Evolutionary conservation across 2,888 invertebrate species (phyloP), one percentile per base, ranked within the genome.

Genomic region (Nomada fucata): DNA sequence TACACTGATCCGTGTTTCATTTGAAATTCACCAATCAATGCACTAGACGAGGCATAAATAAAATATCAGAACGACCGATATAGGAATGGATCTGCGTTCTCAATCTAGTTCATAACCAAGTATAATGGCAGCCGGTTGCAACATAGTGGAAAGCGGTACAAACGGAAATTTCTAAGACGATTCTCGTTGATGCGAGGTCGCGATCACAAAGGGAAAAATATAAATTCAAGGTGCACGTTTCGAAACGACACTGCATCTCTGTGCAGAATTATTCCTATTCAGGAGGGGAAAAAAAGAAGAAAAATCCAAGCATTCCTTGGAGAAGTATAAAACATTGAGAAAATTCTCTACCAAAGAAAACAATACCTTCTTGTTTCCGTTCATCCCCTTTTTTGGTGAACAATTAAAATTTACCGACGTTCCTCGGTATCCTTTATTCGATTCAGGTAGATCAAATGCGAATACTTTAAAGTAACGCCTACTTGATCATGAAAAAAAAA

Each of bases 131-230:
- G 57, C 15, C 59, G 53, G 47, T 73, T 65, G 73, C 79, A 47
- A 79, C 79, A 81, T 10, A 59, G 10, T 79, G 72, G 72, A 79
- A 81, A 73, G 79, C 63, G 80, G 63, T 69, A 44, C 72, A 57
- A 59, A 73, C 63, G 72, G 72, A 73, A 81, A 79, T 73, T 79
- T 81, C 79, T 68, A 72, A 81, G 64, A 64, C 80, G 68, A 79
- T 78, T 53, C 79, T 63, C 57, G 63, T 57, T 67, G 79, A 79
- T 70, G 60, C 78, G 60, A 57, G 63, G 36, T 71, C 72, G 23
- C 63, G 63, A 71, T 72, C 63, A 63, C 53, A 53, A 63, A 61
- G 23, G 50, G 47, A 9, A 36, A n/a, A 71, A 47, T 47, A 23
- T 20, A 47, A 72, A 76, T 64, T 64, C 71, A 26, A 65, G 69